phyloP scores from a whole-genome alignment of 2,797 vertebrate species.

The Rousettus madagascariensis region DNA sequence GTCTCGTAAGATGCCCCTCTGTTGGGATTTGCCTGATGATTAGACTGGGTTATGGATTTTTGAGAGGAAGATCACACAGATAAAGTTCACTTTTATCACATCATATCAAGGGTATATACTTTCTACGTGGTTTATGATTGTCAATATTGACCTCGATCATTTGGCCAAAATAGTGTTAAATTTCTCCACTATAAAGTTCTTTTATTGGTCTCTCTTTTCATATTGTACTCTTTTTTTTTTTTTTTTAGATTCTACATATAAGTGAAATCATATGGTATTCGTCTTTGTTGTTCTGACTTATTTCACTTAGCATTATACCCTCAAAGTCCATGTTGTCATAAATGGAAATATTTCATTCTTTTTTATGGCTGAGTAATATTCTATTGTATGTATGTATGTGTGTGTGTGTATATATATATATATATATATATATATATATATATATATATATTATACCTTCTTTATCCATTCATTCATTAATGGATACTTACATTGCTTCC shows the following conservation, averaged over 20 bases:
- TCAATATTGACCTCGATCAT: not conserved
- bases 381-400: not conserved
- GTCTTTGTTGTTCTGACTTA: not conserved
- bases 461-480: not conserved
- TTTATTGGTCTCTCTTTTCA: not conserved
- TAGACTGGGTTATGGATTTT: not conserved
- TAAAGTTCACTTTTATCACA: not conserved
- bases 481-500: not conserved
- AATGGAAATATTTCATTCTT: not conserved
- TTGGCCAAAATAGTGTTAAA: not conserved
- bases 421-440: too few relatives aligned
- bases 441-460: not conserved
- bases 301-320: not conserved
- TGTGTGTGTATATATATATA: too few relatives aligned
- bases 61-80: not conserved
- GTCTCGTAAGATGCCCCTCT: not conserved
- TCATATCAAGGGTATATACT: not conserved
- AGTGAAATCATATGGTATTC: not conserved
- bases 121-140: not conserved
- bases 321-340: not conserved
- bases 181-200: not conserved
- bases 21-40: not conserved
- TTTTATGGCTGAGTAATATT: not conserved
- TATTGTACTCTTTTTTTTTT: not conserved
- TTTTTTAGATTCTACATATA: not conserved